phyloP scores from a whole-genome alignment of 2,797 vertebrate genomes.

The Catharus ustulatus region DNA sequence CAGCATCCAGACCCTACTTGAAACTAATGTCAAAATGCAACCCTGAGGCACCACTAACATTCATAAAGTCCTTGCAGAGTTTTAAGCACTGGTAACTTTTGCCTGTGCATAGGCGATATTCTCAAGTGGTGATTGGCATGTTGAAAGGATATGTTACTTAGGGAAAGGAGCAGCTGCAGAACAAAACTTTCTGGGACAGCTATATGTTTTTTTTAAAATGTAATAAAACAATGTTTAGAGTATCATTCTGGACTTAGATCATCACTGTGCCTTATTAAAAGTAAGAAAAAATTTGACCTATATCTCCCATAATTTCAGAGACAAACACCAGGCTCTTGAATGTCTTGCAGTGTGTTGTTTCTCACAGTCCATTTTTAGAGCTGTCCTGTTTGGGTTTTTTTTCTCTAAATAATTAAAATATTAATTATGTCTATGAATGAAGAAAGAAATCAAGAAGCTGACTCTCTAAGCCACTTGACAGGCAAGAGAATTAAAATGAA shows the following conservation, averaged over 20 bases:
- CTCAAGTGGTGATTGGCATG: rapidly evolving
- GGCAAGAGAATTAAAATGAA: background rate
- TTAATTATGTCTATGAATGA: background rate
- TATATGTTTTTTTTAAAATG: background rate
- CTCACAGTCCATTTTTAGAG: background rate
- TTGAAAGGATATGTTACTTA: background rate
- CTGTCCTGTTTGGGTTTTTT: background rate
- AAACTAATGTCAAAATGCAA: background rate
- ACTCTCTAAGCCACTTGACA: background rate
- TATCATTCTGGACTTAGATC: background rate
- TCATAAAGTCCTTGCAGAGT: background rate
- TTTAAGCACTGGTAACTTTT: background rate
- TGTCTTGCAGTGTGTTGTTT: background rate
- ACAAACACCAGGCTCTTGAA: background rate
- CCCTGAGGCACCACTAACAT: background rate
- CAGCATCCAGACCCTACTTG: background rate
- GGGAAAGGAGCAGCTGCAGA: background rate
- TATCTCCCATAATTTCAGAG: background rate
- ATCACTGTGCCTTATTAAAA: background rate
- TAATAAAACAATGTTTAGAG: background rate
- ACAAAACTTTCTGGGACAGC: background rate
- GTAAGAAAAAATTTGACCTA: background rate
- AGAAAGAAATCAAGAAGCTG: background rate
- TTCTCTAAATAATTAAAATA: background rate
- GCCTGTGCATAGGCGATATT: background rate